Base-by-base conservation (phyloP, 2,113 vertebrate species). In the Dicrurus megarhynchus region DNA sequence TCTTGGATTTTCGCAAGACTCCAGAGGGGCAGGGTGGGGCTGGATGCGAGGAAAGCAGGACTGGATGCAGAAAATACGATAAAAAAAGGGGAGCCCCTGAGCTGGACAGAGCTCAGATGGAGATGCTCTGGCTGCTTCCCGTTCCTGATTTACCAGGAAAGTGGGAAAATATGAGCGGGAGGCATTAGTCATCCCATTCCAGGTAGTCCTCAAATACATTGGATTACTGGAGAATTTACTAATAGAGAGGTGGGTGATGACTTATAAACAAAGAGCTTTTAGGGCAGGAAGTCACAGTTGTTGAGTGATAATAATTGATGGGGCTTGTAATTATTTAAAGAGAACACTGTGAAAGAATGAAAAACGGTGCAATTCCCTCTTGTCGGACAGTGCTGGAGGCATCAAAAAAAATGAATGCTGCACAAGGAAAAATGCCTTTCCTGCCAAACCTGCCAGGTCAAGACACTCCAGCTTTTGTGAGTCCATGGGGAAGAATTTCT, bases 211-310 rank as follows among this genome's bases (percentile, higher is more conserved):
- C 50, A 77, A 55, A 80, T 70, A 64, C 30, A 55, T 1, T 53
- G 50, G 39, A 39, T 93, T 96, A 67, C 52, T 56, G 84, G 93
- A 86, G 88, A 86, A 89, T 70, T 86, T 70, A 69, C 50, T 86
- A 86, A 80, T 32, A 78, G 57, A 37, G 44, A 68, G 61, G 82
- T 53, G 46, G 33, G 41, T 56, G 80, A 71, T 90, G 60, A 93
- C 44, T 89, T 92, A 47, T 30, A 81, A 84, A 92, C 33, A 95
- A 89, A 59, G 60, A 84, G 32, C 33, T 86, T 74, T 86, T 59
- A 90, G 47, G 47, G 47, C 60, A 94, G 80, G 80, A 96, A 95
- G 78, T 95, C 56, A 12, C 53, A 27, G 52, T 61, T 84, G 64
- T 22, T 91, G 85, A 86, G 76, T 90, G 56, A 28, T 56, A 80